Base-by-base conservation (phyloP, 2,797 vertebrate genomes). In the Dendrocincla fuliginosa region DNA sequence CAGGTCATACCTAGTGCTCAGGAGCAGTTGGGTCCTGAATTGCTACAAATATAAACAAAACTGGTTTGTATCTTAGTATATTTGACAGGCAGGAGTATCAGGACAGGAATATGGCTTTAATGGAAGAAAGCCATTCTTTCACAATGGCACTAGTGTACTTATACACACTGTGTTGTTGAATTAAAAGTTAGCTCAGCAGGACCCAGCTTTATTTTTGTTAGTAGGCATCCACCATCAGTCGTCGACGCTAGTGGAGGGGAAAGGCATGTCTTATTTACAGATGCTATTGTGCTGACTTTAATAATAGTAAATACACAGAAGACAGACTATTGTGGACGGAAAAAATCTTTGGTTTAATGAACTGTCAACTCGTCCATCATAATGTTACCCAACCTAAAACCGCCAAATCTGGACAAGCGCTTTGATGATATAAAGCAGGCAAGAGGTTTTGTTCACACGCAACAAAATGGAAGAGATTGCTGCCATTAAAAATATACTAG, bases 1-100 rank as follows among this genome's bases (percentile, higher is more conserved):
- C 95, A 85, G 97, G 98, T 98, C 97, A 96, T 91, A 97, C 94
- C 96, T 95, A 70, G 91, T 86, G 83, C 87, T 91, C 81, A 79
- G 93, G 94, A 95, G 93, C 95, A 93, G 83, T 83, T 70, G 93
- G 87, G 91, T 97, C 94, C 90, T 75, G 93, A 88, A 95, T 89
- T 81, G 84, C 91, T 95, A 91, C 30, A 35, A 95, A 97, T 77
- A 94, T 9, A 92, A 68, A 77, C 91, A 94, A 81, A 84, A 93
- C 55, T 32, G 68, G 20, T 77, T 63, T 75, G 76, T 91, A 89
- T 84, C 87, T 78, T 52, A 17, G 24, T 49, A 42, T 52, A 70
- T 89, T 87, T 97, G 94, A 96, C 96, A 95, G 95, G 93, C 84
- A 74, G 75, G 39, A 88, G 52, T 61, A 87, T 73, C 64, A 30